These are phyloP conservation scores for Halcyon malimbica DNA, from an alignment of 2,113 vertebrate genomes.

Conservation along the genomic window DNA sequence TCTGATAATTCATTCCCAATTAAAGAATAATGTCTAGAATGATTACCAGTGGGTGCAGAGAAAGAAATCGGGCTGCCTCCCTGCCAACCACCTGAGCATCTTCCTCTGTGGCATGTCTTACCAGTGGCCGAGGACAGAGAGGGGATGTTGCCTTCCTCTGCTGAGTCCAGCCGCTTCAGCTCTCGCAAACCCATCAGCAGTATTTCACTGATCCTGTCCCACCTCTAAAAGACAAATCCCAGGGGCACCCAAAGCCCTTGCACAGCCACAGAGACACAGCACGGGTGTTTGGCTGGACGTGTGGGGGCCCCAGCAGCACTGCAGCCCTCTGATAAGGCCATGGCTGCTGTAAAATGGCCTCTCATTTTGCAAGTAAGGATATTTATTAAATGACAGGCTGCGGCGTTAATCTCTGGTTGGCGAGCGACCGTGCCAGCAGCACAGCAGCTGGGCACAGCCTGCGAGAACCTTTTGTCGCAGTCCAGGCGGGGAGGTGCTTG, in stretches of 20 bases:
- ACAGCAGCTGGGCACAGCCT: not conserved
- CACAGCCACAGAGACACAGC: accelerated
- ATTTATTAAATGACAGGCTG: slow-evolving; percentile 31
- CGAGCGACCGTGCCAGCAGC: not conserved
- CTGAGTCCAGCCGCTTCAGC: not conserved
- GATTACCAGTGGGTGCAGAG: not conserved
- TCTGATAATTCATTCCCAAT: not conserved
- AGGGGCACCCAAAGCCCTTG: accelerated
- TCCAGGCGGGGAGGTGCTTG: not conserved
- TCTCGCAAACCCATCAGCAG: not conserved
- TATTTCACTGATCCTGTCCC: not conserved
- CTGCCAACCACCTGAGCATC: not conserved
- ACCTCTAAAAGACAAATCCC: not conserved
- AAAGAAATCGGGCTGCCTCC: not conserved
- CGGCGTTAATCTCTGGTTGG: slow-evolving; percentile 1
- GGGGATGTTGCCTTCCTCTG: not conserved
- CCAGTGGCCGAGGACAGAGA: not conserved
- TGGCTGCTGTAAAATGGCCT: not conserved
- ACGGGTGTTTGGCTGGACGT: not conserved
- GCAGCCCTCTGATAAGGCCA: not conserved
- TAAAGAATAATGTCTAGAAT: not conserved
- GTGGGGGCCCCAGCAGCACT: not conserved
- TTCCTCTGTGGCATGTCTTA: not conserved
- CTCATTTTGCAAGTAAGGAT: not conserved
- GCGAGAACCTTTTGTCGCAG: not conserved